Base-by-base conservation (phyloP, 2,797 vertebrate species). In the Amniataba percoides region DNA sequence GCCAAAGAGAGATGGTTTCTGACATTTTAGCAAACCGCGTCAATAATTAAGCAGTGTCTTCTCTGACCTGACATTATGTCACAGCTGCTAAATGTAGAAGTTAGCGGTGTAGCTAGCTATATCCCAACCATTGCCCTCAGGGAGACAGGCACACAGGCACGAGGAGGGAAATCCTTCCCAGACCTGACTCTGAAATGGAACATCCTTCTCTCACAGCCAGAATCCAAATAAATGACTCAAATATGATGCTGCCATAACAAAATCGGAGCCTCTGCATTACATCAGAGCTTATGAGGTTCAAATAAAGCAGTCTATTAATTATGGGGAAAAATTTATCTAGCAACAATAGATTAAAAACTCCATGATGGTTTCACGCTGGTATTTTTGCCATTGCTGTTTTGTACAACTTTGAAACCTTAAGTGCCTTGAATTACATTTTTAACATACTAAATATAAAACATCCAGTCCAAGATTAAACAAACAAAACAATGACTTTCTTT, bases 21-120 rank as follows among this genome's bases (percentile, higher is more conserved):
- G 58, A 77, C 59, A 83, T 76, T 68, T 68, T 19, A 52, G 23
- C 57, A 60, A 68, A 71, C 48, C 4, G n/a, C 27, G 77, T 86
- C n/a, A 81, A 80, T 83, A 69, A 78, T 72, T 49, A 39, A 83
- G 49, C 51, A 23, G 10, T 0, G 40, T 68, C 60, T 77, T 51
- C 40, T 51, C 45, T 55, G 53, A 55, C 61, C 53, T 36, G 56
- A 71, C 70, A 27, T 78, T 57, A 45, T 7, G 10, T 74, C 69
- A 51, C 46, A 46, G 73, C 21, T 12, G 52, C 51, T 78, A 40
- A 49, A 83, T 46, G 56, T 21, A 49, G 40, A 23, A 3, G 40
- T 19, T 27, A 36, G 53, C 0, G 2, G 13, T 46, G 60, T 27
- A 53, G 64, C 40, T 63, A 39, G 49, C 53, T 19, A 8, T 40